phyloP scores from a whole-genome alignment of 2,113 vertebrate species.

The Anolis sagrei region DNA sequence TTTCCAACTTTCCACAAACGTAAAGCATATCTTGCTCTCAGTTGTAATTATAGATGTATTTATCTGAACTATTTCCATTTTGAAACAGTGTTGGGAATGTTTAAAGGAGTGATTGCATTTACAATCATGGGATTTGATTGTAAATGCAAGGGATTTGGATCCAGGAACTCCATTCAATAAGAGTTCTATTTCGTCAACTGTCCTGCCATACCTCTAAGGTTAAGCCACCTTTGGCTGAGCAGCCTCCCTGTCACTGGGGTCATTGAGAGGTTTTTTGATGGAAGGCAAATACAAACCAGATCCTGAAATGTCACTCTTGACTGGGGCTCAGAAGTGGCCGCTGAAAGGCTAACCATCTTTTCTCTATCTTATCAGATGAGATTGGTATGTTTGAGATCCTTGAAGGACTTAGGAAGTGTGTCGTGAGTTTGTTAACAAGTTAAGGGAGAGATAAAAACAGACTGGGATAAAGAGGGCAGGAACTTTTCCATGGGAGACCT shows the following conservation, averaged over 20 bases:
- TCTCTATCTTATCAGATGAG: not conserved
- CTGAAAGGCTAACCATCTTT: constrained; percentile 26
- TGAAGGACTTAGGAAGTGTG: not conserved
- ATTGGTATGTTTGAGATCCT: not conserved
- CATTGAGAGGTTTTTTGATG: not conserved
- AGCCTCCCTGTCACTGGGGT: not conserved
- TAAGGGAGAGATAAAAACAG: not conserved
- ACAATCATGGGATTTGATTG: too few relatives aligned
- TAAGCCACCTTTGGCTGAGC: not conserved
- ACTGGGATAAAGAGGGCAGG: not conserved
- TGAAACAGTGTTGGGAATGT: not conserved
- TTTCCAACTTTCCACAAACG: too few relatives aligned
- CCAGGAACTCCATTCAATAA: not conserved
- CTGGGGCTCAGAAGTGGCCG: constrained; percentile 38
- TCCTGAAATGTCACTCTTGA: not conserved
- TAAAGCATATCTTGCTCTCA: too few relatives aligned
- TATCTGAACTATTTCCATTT: not conserved
- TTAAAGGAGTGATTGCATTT: too few relatives aligned
- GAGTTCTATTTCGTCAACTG: too few relatives aligned
- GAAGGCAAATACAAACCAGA: constrained; percentile 6
- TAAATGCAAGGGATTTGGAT: not conserved
- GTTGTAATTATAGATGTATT: not conserved
- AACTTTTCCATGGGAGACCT: not conserved
- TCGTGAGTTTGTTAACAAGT: constrained; percentile 21
- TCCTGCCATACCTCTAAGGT: not conserved